phyloP scores from a whole-genome alignment of 2,888 invertebrate species.

The Polyommatus icarus region DNA sequence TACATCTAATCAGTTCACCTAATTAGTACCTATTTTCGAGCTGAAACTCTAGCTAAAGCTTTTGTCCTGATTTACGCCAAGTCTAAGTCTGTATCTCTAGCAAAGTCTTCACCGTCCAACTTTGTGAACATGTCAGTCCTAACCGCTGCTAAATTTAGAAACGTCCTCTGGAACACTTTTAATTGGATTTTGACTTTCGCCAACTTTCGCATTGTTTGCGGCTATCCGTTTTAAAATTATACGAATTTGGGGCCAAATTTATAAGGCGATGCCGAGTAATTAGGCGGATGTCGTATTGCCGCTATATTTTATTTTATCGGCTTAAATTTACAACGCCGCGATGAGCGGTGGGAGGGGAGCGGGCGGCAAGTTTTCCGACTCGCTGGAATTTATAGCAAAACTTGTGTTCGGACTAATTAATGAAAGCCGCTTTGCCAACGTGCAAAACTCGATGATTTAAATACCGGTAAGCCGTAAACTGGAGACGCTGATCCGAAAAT shows the following conservation, averaged over 20 bases:
- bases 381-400: constrained; percentile 75
- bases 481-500: constrained; percentile 44
- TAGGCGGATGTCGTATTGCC: constrained; percentile 64
- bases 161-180: constrained; percentile 14
- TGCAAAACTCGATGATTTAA: constrained; percentile 64
- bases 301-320: constrained; percentile 76
- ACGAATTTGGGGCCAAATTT: constrained; percentile 66
- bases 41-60: constrained; percentile 13
- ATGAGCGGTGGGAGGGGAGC: constrained; percentile 64
- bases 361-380: constrained; percentile 70
- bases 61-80: background rate
- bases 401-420: constrained; percentile 77
- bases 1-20: constrained; percentile 8
- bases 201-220: constrained; percentile 60
- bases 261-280: constrained; percentile 71
- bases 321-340: constrained; percentile 69
- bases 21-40: constrained; percentile 17
- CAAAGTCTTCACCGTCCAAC: background rate
- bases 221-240: constrained; percentile 61
- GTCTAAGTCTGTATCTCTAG: background rate
- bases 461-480: constrained; percentile 33
- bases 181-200: constrained; percentile 50
- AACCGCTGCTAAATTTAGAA: constrained; percentile 57
- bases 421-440: constrained; percentile 68
- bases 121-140: constrained; percentile 19